Evolutionary conservation across 2,797 vertebrate species (phyloP), one percentile per base, ranked within the genome.

Genomic region (Peromyscus aztecus): DNA sequence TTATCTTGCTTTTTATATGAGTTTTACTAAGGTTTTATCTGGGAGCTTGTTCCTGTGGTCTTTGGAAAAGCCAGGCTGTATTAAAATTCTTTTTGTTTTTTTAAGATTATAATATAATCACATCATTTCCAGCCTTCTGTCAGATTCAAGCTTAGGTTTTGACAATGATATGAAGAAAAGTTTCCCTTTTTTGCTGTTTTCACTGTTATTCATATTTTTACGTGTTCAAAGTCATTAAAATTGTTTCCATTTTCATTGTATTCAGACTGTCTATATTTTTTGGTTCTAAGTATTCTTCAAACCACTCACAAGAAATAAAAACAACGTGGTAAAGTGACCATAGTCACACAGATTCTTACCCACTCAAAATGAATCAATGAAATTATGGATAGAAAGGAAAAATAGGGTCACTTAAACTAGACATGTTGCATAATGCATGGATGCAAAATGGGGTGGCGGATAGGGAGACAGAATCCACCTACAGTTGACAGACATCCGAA

Each of bases 261-360:
- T 76, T 94, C 61, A 80, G 10, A 40, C 34, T 80, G 63, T 71
- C 69, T 86, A 27, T 5, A 57, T 49, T 90, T 97, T 40, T 80
- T 88, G 8, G 57, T 40, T 61, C 43, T 63, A 23, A 34, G 59
- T 57, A 57, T 69, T 90, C 94, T 23, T 94, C 90, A 94, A 88
- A 52, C 34, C 2, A 81, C 65, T 95, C 4, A 65, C 31, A 59
- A 90, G 82, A 92, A 69, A 11, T 84, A 17, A 69, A 31, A 69
- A 46, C 55, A 61, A 9, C 23, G 55, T 40, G 8, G 49, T 69
- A n/a, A 96, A 80, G 34, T 49, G 46, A 52, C 34, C 4, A 61
- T 2, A 37, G 2, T 76, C 61, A 46, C 34, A 16, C 49, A 46
- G 1, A 6, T 69, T 75, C 67, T 80, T 4, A 59, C 9, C 40